These are phyloP conservation scores for Oncorhynchus masou DNA, from an alignment of 2,113 vertebrate species.

Conservation along the genomic window DNA sequence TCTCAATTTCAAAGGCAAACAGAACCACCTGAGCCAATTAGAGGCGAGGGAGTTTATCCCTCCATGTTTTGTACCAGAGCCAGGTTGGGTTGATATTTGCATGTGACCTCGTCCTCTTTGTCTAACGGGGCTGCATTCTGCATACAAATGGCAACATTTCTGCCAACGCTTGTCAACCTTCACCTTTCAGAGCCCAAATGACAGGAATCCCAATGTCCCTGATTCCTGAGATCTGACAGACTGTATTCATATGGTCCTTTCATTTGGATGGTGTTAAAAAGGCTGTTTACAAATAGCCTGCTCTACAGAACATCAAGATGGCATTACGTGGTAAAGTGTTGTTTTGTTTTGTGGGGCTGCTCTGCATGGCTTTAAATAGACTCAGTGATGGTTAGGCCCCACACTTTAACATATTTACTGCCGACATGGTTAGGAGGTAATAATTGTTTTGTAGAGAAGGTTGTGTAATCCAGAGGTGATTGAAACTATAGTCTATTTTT, in stretches of 20 bases:
- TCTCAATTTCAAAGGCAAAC: conserved; percentile 76
- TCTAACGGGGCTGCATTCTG: conserved; percentile 70
- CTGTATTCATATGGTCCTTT: conserved; percentile 47
- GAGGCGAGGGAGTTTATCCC: conserved; percentile 46
- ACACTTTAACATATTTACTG: conserved; percentile 41
- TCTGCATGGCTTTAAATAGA: conserved; percentile 28
- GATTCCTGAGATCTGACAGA: conserved; percentile 39
- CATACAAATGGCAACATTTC: conserved; percentile 80
- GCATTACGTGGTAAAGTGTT: conserved; percentile 14
- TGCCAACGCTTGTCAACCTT: conserved; percentile 62
- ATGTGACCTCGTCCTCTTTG: conserved; percentile 75
- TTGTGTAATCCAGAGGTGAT: conserved; percentile 37
- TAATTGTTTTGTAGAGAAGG: background rate
- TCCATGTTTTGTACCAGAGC: conserved; percentile 54
- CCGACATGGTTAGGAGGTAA: background rate
- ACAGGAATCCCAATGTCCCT: conserved; percentile 71
- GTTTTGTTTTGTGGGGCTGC: conserved; percentile 29
- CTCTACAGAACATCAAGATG: conserved; percentile 14
- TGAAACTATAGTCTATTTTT: background rate
- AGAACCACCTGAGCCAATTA: conserved; percentile 74
- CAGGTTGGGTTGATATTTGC: conserved; percentile 71
- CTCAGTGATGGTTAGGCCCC: conserved; percentile 21
- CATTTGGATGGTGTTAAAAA: conserved; percentile 56
- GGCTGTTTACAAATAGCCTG: conserved; percentile 32
- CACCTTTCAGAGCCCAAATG: conserved; percentile 69